A percentile compares a stretch with the other conserved stretches of the same genome.
These are phyloP conservation scores for Apis florea DNA, from an alignment of 1,140 invertebrate species.

Conservation along the genomic window DNA sequence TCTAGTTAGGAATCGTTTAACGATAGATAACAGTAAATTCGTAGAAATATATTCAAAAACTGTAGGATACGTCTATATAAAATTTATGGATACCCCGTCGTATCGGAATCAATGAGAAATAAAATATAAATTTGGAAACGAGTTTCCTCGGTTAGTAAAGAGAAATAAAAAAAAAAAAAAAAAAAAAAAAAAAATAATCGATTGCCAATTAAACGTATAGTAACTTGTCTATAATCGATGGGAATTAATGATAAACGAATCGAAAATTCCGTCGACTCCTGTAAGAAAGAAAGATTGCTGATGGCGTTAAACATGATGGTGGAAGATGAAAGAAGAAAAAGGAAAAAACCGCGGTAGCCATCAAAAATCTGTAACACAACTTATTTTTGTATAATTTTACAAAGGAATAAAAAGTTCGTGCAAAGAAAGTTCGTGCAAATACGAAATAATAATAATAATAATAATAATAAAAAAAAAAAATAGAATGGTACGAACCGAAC, in stretches of 20 bases:
- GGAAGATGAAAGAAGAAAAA: neutral
- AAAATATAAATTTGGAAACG: too few relatives aligned
- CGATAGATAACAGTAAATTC: slow-evolving; percentile 25
- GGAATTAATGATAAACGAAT: neutral
- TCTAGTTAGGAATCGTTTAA: slow-evolving; percentile 23
- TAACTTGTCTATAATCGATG: neutral
- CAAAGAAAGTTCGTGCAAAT: neutral
- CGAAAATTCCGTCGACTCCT: neutral
- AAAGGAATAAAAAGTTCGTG: slow-evolving; percentile 27
- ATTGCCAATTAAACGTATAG: neutral
- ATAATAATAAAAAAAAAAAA: too few relatives aligned
- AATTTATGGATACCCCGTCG: too few relatives aligned
- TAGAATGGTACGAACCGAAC: too few relatives aligned
- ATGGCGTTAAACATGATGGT: too few relatives aligned
- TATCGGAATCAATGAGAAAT: too few relatives aligned
- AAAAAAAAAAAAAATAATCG: too few relatives aligned
- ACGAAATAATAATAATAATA: too few relatives aligned
- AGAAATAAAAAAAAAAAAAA: neutral
- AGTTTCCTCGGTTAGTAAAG: neutral
- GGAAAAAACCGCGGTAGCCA: too few relatives aligned
- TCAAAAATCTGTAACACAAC: slow-evolving; percentile 19
- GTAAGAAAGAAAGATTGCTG: too few relatives aligned
- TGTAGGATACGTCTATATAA: slow-evolving; percentile 12
- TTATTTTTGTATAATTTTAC: slow-evolving; percentile 69
- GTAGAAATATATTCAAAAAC: slow-evolving; percentile 4